A percentile compares a stretch with the other conserved stretches of the same genome.
Conservation (phyloP, 2,888 invertebrate species). For the Aphelenchoides bicaudatus region DNA sequence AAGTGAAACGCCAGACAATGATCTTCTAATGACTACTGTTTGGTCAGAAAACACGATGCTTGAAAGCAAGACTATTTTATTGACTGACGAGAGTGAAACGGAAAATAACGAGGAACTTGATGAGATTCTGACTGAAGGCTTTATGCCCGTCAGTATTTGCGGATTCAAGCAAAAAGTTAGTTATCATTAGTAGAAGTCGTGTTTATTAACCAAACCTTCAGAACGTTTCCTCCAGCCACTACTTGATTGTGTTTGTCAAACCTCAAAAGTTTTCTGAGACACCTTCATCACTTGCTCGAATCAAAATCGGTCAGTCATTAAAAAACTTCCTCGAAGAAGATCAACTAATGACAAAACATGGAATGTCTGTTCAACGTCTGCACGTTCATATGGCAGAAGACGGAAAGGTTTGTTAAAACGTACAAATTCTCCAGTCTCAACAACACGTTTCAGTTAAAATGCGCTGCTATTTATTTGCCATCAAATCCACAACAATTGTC, state of each 20-base stretch:
- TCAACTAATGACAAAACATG: background rate
- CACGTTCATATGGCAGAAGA: background rate
- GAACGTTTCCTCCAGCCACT: background rate
- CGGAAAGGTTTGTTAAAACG: background rate
- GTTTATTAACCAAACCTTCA: background rate
- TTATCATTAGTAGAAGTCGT: background rate
- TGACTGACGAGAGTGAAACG: background rate
- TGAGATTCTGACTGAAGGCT: background rate
- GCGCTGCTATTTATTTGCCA: conserved; percentile 16
- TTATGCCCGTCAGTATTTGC: conserved; percentile 6
- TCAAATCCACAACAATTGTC: too few relatives aligned
- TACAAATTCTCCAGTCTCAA: background rate
- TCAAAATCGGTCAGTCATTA: conserved; percentile 7
- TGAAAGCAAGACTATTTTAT: background rate
- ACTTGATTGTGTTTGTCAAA: conserved; percentile 1
- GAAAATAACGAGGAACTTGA: conserved; percentile 1
- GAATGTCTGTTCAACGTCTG: background rate
- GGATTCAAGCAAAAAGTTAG: conserved; percentile 8
- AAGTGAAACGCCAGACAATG: conserved; percentile 1
- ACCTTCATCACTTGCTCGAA: background rate
- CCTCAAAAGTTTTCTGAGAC: background rate
- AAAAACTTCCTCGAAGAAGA: background rate
- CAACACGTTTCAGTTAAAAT: conserved; percentile 14
- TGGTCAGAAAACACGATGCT: conserved; percentile 14
- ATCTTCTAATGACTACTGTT: conserved; percentile 9